These are phyloP conservation scores for Coecobrya sp. DNA, from an alignment of 2,888 invertebrate species.

Conservation along the genomic window DNA sequence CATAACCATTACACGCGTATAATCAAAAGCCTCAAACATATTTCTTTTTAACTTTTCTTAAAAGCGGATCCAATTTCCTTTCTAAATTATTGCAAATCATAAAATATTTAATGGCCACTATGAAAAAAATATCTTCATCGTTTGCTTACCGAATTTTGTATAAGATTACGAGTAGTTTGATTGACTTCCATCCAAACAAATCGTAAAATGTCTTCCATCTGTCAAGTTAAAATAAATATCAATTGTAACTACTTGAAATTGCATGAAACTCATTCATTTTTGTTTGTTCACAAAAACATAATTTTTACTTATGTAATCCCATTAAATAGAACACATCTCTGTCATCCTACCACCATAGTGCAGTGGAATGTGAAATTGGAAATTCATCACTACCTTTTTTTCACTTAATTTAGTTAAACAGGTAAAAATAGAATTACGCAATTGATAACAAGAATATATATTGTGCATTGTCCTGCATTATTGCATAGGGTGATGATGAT, in stretches of 20 bases:
- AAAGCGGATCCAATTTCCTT: neutral
- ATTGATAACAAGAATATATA: neutral
- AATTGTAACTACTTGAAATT: neutral
- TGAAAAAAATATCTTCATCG: no score
- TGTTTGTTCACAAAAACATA: neutral
- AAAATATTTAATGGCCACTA: no score
- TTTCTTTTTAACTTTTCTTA: slow-evolving; percentile 1
- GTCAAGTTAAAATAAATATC: slow-evolving; percentile 12
- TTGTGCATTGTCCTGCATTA: neutral
- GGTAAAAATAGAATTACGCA: neutral
- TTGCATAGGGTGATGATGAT: neutral
- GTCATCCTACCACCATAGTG: neutral
- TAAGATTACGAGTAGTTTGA: slow-evolving; percentile 87
- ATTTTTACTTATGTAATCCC: neutral
- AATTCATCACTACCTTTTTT: neutral
- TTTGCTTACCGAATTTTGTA: slow-evolving; percentile 87
- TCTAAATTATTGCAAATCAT: neutral
- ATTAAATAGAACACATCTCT: neutral
- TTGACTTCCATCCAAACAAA: slow-evolving; percentile 88
- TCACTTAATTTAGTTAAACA: neutral
- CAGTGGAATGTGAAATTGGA: neutral
- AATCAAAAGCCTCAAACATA: neutral
- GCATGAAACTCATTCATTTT: no score
- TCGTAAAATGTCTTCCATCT: slow-evolving; percentile 87
- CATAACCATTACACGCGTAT: neutral